These are phyloP conservation scores for Zenarchopterus dispar DNA, from an alignment of 2,797 vertebrate species.

Conservation along the genomic window DNA sequence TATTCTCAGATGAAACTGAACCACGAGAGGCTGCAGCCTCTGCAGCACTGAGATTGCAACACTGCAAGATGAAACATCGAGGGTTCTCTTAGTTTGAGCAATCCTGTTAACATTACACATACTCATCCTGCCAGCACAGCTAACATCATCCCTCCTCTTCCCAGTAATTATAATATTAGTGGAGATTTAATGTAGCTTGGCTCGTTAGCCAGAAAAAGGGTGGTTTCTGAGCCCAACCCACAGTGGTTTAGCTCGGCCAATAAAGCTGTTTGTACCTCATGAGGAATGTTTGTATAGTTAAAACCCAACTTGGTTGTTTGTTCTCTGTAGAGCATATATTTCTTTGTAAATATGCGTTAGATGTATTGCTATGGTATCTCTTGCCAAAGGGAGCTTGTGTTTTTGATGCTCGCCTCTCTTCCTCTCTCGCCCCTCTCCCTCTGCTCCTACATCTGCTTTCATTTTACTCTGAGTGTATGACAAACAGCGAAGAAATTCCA, in stretches of 20 bases:
- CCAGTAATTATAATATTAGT: constrained; percentile 62
- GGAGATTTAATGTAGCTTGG: constrained; percentile 36
- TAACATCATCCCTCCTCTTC: constrained; percentile 25
- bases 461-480: constrained; percentile 84
- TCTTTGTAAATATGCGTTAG: constrained; percentile 55
- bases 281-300: constrained; percentile 52
- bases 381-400: constrained; percentile 60
- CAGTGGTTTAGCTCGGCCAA: constrained; percentile 41
- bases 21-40: background rate
- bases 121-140: constrained; percentile 33
- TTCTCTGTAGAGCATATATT: constrained; percentile 17
- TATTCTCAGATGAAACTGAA: background rate
- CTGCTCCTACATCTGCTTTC: constrained; percentile 83
- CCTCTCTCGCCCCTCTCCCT: constrained; percentile 39
- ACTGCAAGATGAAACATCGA: constrained; percentile 1
- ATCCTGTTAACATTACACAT: constrained; percentile 28
- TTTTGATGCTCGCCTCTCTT: constrained; percentile 58
- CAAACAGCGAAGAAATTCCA: constrained; percentile 85
- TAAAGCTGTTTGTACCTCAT: constrained; percentile 30
- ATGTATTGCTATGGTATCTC: constrained; percentile 56
- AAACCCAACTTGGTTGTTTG: constrained; percentile 39
- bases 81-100: constrained; percentile 16
- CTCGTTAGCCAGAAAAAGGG: constrained; percentile 39
- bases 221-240: constrained; percentile 30
- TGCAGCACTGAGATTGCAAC: background rate